Evolutionary conservation across 1,140 invertebrate genomes (phyloP), one percentile per base, ranked within the genome.

Genomic region (Paramacrobiotus metropolitanus): DNA sequence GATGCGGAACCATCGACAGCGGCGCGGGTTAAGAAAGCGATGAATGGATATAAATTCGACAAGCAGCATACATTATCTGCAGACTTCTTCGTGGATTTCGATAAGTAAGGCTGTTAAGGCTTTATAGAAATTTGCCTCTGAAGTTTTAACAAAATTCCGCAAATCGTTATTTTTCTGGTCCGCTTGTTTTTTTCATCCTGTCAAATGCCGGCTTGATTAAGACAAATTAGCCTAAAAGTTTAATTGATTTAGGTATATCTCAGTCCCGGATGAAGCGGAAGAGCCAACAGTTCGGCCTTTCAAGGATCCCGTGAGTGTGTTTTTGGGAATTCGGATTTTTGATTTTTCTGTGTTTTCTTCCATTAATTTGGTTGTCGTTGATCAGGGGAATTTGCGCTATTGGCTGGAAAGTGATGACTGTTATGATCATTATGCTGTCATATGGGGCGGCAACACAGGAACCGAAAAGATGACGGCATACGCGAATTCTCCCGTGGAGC

Each of bases 21-120:
- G 20, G 75, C 82, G 60, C 84, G 90, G 70, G 92, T 91, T 9
- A 84, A 91, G 0, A 85, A 85, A 68, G 75, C 80, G 30, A 81
- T 83, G 24, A 90, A 98, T 74, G 89, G 91, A 67, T 86, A 91
- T 73, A 91, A 91, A 71, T 79, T 99, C 66, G 94, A 99, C 74
- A 97, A 96, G 70, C 80, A 83, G 59, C 92, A 97, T 68, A 93
- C 87, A 15, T 93, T 99, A 73, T 79, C 84, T 69, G 87, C 96
- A 1, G 96, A 96, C 74, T 76, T 93, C 4, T 93, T 98, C 68
- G 89, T 87, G 1, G 92, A 98, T 72, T 94, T 96, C 75, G 85
- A 90, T 64, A 93, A 90, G 79, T 85, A 75, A 78, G 79, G 75
- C 66, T 4, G 30, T 31, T 21, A 21, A n/a, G n/a, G n/a, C n/a